These are phyloP conservation scores for Platichthys flesus DNA, from an alignment of 2,113 vertebrate species.

Conservation along the genomic window DNA sequence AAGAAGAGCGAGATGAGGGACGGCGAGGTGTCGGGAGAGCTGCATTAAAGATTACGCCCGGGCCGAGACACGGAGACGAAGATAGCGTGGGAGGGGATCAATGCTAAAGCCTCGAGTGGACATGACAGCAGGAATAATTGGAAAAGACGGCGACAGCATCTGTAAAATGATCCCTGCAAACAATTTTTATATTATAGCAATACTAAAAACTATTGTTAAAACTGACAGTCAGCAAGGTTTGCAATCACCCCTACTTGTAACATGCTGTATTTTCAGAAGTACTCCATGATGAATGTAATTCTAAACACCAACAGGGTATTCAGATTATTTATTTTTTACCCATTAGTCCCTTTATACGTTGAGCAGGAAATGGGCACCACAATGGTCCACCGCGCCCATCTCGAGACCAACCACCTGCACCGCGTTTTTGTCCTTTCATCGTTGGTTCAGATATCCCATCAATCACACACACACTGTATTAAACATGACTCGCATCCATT, in stretches of 20 bases:
- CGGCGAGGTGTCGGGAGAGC: not conserved
- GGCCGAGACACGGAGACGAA: not conserved
- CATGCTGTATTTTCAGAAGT: not conserved
- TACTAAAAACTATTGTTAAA: not conserved
- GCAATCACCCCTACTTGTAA: not conserved
- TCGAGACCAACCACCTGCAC: not conserved
- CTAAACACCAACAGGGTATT: not conserved
- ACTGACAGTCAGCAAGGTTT: no score
- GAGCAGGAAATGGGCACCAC: not conserved
- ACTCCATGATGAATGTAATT: not conserved
- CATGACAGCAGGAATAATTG: not conserved
- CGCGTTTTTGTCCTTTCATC: slow-evolving; percentile 9
- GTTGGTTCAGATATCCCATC: slow-evolving; percentile 23
- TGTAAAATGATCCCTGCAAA: not conserved
- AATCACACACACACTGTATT: slow-evolving; percentile 46
- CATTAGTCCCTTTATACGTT: not conserved
- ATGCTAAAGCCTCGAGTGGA: not conserved
- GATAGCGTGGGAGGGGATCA: not conserved
- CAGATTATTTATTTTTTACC: not conserved
- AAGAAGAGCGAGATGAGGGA: slow-evolving; percentile 15
- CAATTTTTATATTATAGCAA: not conserved
- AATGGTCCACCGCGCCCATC: not conserved
- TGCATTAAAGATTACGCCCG: slow-evolving; percentile 9
- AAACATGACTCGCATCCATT: slow-evolving; percentile 37
- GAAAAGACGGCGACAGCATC: slow-evolving; percentile 1